phyloP scores from a whole-genome alignment of 2,888 invertebrate genomes.

The Sinopyrophorus schimmeli region DNA sequence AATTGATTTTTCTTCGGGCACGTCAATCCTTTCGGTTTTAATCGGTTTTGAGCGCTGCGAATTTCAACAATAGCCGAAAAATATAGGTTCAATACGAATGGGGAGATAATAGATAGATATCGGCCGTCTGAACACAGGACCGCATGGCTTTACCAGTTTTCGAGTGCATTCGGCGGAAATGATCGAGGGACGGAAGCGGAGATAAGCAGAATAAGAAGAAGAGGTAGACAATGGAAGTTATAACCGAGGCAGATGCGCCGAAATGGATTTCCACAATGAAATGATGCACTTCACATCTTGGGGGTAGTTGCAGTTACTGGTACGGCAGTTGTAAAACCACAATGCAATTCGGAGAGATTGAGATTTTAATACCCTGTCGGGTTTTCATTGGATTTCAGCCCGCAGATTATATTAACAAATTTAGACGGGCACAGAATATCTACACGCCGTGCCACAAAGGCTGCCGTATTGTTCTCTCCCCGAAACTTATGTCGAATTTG shows the following conservation, averaged over 20 bases:
- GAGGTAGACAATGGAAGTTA: constrained; percentile 54
- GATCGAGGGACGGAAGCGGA: constrained; percentile 55
- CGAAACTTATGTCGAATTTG: too few species aligned
- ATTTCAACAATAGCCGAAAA: constrained; percentile 36
- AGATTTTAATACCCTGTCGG: constrained; percentile 31
- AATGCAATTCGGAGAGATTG: constrained; percentile 37
- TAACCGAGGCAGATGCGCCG: constrained; percentile 52
- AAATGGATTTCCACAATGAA: constrained; percentile 51
- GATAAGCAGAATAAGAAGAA: constrained; percentile 56
- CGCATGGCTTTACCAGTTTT: constrained; percentile 51
- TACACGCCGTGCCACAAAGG: too few species aligned
- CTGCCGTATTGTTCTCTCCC: too few species aligned
- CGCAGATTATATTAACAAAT: constrained; percentile 26
- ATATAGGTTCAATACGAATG: constrained; percentile 35
- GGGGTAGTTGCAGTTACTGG: constrained; percentile 32
- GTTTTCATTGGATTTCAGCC: constrained; percentile 27
- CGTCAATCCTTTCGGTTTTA: constrained; percentile 27
- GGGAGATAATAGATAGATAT: constrained; percentile 44
- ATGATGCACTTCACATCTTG: constrained; percentile 49
- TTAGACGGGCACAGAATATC: too few species aligned
- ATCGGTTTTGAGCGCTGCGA: constrained; percentile 24
- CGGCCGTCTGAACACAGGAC: constrained; percentile 37
- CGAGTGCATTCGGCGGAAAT: constrained; percentile 55
- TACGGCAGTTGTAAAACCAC: constrained; percentile 37
- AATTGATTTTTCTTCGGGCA: too few species aligned